These are phyloP conservation scores for Zaprionus vittiger DNA, from an alignment of 1,140 invertebrate species.

Conservation along the genomic window DNA sequence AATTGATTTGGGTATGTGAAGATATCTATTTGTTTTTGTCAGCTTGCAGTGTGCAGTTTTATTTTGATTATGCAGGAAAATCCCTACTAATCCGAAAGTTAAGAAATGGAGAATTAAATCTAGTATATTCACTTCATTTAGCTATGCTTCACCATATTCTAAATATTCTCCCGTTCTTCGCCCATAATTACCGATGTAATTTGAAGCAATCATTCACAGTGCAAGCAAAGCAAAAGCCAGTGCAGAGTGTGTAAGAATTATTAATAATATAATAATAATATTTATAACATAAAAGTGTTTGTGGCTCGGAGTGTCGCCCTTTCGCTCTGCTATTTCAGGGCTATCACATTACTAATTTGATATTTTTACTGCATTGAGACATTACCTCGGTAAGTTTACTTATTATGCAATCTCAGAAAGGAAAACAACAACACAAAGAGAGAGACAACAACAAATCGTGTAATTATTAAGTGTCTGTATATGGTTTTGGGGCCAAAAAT, in stretches of 20 bases:
- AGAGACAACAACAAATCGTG: not conserved
- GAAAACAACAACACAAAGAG: constrained; percentile 2
- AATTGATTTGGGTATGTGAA: constrained; percentile 1
- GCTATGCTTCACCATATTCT: not conserved
- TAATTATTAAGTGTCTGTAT: constrained; percentile 11
- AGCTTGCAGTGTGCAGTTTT: not conserved
- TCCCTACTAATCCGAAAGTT: not conserved
- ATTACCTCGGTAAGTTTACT: constrained; percentile 3
- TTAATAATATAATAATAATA: not conserved
- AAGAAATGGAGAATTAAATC: not conserved
- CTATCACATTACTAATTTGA: constrained; percentile 37
- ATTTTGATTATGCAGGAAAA: not conserved
- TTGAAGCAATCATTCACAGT: not conserved
- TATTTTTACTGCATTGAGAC: constrained; percentile 23
- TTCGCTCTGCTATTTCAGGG: not conserved
- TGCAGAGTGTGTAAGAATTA: not conserved
- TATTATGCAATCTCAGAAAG: constrained; percentile 41
- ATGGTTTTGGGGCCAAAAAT: constrained; percentile 17
- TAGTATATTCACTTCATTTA: not conserved
- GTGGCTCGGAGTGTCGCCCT: not conserved
- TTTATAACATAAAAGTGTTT: not conserved
- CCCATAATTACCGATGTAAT: not conserved
- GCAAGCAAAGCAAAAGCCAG: not conserved
- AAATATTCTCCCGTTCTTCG: not conserved
- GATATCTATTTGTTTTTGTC: constrained; percentile 14